Percentiles rank a stretch among this genome's conserved stretches.
phyloP scores from a whole-genome alignment of 2,888 invertebrate species.

The Kryphioiulus occultus region DNA sequence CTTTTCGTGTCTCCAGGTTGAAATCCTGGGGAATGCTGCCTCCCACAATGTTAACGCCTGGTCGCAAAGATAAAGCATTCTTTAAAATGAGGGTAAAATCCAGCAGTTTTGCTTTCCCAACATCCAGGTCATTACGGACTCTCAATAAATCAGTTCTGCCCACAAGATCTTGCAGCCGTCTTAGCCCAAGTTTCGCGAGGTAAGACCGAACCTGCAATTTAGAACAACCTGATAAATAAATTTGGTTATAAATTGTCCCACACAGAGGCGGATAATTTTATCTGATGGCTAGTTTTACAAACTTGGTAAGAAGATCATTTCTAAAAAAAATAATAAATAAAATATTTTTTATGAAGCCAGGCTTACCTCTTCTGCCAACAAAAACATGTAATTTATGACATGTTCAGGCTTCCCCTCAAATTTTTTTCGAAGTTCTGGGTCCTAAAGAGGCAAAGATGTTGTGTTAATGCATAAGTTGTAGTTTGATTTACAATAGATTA shows the following conservation, averaged over 20 bases:
- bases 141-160: constrained; percentile 89
- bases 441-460: constrained; percentile 63
- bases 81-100: constrained; percentile 86
- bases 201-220: constrained; percentile 76
- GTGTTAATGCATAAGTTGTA: neutral
- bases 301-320: no score
- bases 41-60: constrained; percentile 87
- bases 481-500: neutral
- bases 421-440: constrained; percentile 92
- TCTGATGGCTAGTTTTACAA: no score
- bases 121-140: constrained; percentile 73
- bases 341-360: constrained; percentile 54
- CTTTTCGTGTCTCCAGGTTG: constrained; percentile 61
- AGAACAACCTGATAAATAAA: neutral
- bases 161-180: constrained; percentile 87
- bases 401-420: constrained; percentile 98
- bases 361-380: constrained; percentile 93
- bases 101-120: constrained; percentile 82
- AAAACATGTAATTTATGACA: constrained; percentile 96
- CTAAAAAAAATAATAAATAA: no score
- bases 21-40: constrained; percentile 80
- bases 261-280: no score
- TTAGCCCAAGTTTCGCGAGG: constrained; percentile 91
- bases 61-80: constrained; percentile 88
- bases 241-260: neutral